phyloP scores from a whole-genome alignment of 2,113 vertebrate species.

The Macaca fascicularis region DNA sequence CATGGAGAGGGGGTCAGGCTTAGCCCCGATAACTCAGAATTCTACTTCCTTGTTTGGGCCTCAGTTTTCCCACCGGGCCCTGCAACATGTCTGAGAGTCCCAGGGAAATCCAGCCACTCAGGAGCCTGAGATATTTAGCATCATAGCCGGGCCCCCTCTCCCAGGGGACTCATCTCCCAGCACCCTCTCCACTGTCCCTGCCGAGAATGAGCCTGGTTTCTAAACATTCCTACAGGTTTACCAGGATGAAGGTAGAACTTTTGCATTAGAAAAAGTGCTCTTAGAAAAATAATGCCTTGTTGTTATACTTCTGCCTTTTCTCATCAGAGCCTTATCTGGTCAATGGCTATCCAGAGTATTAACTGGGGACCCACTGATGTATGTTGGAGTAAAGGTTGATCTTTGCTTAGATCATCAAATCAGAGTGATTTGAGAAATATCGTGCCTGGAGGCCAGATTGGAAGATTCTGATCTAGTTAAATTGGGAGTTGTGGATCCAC shows the following conservation, averaged over 20 bases:
- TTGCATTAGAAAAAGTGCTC: not conserved
- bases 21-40: too few relatives aligned
- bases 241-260: not conserved
- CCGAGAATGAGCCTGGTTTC: not conserved
- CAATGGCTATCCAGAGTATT: not conserved
- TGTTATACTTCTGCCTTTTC: not conserved
- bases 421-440: not conserved
- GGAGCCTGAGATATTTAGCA: too few relatives aligned
- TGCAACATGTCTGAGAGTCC: too few relatives aligned
- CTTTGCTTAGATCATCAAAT: not conserved
- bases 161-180: too few relatives aligned
- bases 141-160: too few relatives aligned
- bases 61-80: too few relatives aligned
- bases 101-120: too few relatives aligned
- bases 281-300: not conserved
- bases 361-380: not conserved
- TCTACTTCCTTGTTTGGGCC: too few relatives aligned
- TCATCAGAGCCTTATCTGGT: not conserved
- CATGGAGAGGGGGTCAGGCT: too few relatives aligned
- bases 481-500: not conserved
- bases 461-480: slow-evolving; percentile 18
- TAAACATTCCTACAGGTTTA: not conserved
- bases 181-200: too few relatives aligned
- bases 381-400: not conserved
- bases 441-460: not conserved